phyloP scores from a whole-genome alignment of 1,140 invertebrate genomes.

The Pseudomyrmex concolor region DNA sequence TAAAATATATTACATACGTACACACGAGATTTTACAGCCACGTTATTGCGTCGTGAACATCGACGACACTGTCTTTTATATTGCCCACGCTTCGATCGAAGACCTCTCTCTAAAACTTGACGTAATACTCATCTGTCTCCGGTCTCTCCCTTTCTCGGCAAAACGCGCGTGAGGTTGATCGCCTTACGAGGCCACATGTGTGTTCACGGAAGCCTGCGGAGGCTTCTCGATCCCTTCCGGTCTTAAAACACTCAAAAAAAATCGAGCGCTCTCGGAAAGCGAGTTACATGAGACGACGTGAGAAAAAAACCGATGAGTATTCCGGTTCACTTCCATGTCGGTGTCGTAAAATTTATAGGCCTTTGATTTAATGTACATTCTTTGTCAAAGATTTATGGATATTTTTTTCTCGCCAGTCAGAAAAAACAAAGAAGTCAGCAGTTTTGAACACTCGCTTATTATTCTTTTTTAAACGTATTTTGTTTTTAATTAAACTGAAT shows the following conservation, averaged over 20 bases:
- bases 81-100: slow-evolving; percentile 56
- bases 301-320: slow-evolving; percentile 25
- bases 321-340: background rate
- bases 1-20: slow-evolving; percentile 66
- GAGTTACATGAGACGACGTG: slow-evolving; percentile 12
- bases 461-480: background rate
- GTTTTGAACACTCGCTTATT: background rate
- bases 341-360: slow-evolving; percentile 28
- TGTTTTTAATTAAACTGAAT: too few relatives aligned
- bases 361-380: slow-evolving; percentile 27
- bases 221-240: slow-evolving; percentile 38
- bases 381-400: background rate
- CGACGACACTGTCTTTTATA: slow-evolving; percentile 26
- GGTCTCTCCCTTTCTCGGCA: background rate
- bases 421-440: background rate
- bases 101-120: slow-evolving; percentile 50
- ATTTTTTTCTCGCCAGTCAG: background rate
- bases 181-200: slow-evolving; percentile 11
- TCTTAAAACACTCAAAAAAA: slow-evolving; percentile 31
- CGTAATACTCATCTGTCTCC: slow-evolving; percentile 34
- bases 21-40: slow-evolving; percentile 50
- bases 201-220: background rate
- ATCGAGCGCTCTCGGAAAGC: background rate
- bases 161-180: background rate
- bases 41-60: slow-evolving; percentile 68